Conservation (phyloP, 2,888 invertebrate genomes). For the Anoncus sp. region DNA sequence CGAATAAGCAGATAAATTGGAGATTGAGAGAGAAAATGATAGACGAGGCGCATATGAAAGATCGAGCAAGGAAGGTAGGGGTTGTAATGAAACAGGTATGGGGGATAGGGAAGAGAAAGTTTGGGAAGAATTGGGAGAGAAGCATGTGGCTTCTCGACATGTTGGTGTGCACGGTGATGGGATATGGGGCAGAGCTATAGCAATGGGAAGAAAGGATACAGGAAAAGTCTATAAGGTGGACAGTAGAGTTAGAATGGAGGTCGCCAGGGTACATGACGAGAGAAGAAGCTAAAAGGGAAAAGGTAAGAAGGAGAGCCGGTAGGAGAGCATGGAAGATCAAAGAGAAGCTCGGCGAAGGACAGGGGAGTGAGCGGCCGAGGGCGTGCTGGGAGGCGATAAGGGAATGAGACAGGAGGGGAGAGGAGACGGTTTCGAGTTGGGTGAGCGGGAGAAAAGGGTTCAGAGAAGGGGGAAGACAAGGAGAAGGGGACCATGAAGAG, state of each 20-base stretch:
- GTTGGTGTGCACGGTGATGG: constrained; percentile 29
- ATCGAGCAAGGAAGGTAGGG: constrained; percentile 18
- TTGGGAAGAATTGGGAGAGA: constrained; percentile 17
- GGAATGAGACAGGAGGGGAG: too few species aligned
- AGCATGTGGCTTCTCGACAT: constrained; percentile 36
- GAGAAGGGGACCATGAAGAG: too few species aligned
- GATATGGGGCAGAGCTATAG: constrained; percentile 29
- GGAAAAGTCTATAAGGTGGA: constrained; percentile 39
- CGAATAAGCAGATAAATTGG: background rate
- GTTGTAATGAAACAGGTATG: constrained; percentile 21
- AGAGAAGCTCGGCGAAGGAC: too few species aligned
- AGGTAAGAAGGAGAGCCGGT: too few species aligned
- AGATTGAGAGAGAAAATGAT: constrained; percentile 19
- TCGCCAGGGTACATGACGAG: too few species aligned
- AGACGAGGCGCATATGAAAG: constrained; percentile 8
- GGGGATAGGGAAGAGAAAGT: constrained; percentile 32
- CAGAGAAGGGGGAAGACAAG: too few species aligned
- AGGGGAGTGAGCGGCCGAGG: too few species aligned
- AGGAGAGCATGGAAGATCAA: too few species aligned
- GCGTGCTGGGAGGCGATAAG: too few species aligned
- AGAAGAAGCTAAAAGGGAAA: too few species aligned
- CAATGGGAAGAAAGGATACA: constrained; percentile 15
- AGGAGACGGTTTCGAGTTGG: too few species aligned
- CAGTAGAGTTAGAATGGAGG: background rate
- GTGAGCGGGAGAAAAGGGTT: too few species aligned